These are phyloP conservation scores for Menura novaehollandiae DNA, from an alignment of 2,113 vertebrate species.

Conservation along the genomic window DNA sequence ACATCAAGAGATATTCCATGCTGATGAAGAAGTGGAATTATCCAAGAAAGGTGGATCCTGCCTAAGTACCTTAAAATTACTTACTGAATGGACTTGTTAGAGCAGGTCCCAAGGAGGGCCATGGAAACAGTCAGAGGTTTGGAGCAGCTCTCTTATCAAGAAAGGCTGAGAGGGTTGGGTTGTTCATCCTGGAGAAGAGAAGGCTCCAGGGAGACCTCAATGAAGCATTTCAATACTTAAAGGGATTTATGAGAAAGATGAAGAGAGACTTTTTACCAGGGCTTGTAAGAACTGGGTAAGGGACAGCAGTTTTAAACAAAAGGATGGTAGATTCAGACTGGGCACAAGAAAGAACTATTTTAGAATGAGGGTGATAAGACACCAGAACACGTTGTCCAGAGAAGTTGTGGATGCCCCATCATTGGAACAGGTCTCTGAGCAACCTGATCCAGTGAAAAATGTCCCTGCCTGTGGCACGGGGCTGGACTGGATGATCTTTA, in stretches of 20 bases:
- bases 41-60: background rate
- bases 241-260: background rate
- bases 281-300: background rate
- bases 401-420: background rate
- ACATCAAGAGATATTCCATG: background rate
- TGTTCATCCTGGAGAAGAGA: background rate
- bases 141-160: background rate
- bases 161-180: background rate
- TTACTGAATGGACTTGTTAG: background rate
- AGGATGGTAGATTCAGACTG: background rate
- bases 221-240: background rate
- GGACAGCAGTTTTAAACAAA: background rate
- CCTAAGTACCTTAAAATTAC: background rate
- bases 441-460: constrained; percentile 13
- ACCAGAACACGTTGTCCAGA: background rate
- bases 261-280: background rate
- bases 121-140: background rate
- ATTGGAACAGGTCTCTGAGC: background rate
- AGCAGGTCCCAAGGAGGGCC: background rate
- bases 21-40: background rate
- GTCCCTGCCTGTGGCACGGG: background rate
- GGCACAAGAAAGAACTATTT: background rate
- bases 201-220: background rate
- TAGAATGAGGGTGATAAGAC: background rate
- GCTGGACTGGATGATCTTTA: background rate